These are phyloP conservation scores for Myathropa florea DNA, from an alignment of 2,888 invertebrate genomes.

Conservation along the genomic window DNA sequence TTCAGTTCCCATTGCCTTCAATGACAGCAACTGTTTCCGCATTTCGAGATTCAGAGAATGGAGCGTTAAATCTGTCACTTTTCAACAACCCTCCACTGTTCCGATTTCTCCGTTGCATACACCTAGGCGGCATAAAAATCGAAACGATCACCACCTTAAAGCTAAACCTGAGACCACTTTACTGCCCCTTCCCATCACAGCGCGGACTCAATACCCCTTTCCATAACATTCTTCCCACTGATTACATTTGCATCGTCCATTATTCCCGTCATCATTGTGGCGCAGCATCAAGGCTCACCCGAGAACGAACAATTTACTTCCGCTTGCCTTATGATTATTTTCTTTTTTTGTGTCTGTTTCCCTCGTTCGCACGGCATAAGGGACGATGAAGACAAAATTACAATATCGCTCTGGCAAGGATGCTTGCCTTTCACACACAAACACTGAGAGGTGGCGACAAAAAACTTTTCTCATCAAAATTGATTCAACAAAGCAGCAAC, in stretches of 20 bases:
- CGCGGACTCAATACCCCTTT: not conserved
- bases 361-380: not conserved
- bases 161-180: not conserved
- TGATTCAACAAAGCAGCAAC: conserved; percentile 16
- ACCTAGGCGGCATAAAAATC: not conserved
- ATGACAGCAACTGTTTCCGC: too few relatives aligned
- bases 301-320: not conserved
- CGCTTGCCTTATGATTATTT: conserved; percentile 8
- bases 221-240: not conserved
- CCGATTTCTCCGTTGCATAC: not conserved
- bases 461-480: conserved; percentile 60
- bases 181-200: not conserved
- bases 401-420: conserved; percentile 31
- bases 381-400: conserved; percentile 23
- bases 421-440: not conserved
- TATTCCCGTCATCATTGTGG: not conserved
- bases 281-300: not conserved
- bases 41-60: too few relatives aligned
- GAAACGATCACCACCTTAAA: not conserved
- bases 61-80: too few relatives aligned
- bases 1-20: too few relatives aligned
- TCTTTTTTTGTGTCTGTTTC: not conserved
- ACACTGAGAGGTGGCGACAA: conserved; percentile 7
- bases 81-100: not conserved
- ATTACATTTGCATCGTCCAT: conserved; percentile 11